Base-by-base conservation (phyloP, 2,888 invertebrate species). In the Nomada goodeniana region DNA sequence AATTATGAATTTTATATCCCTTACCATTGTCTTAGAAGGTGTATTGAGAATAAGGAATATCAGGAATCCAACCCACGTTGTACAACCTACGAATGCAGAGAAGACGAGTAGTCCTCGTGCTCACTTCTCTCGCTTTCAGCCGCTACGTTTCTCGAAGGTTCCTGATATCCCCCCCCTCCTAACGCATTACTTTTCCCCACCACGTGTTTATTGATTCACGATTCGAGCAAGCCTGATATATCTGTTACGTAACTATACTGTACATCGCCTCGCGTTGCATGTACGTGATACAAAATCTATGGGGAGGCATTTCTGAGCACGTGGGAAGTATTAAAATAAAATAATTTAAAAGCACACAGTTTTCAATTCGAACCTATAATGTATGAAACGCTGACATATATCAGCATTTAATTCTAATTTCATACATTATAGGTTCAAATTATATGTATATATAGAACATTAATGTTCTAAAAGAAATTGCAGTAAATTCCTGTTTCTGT, bases 41-140 rank as follows among this genome's bases (percentile, higher is more conserved):
- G 29, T 57, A 71, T 61, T 57, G 26, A 20, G 50, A 79, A 26
- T 63, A 64, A 36, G 4, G 23, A 75, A 15, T 55, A 65, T 23
- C 5, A 61, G 20, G 7, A 23, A 69, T 50, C 18, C 10, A 76
- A 81, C 90, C 90, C 90, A 90, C 92, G 92, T 91, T 91, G 91
- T 89, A 86, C 90, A 91, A 92, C 88, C 89, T 89, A 73, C 47
- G 15, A 73, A 47, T 72, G 29, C 63, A 42, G 67, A 4, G 47
- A 60, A 79, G 67, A 59, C 68, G 84, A 85, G 36, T 63, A 73
- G 26, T 44, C 26, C 29, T 7, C 75, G 36, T 9, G 5, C 7
- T 36, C 47, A 0, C 47, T 47, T 47, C 47, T 15, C 13, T 47
- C 47, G 7, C 5, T 42, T 20, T 57, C 57, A 26, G 57, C 11